phyloP scores from a whole-genome alignment of 2,888 invertebrate species.

The Andrena minutula region DNA sequence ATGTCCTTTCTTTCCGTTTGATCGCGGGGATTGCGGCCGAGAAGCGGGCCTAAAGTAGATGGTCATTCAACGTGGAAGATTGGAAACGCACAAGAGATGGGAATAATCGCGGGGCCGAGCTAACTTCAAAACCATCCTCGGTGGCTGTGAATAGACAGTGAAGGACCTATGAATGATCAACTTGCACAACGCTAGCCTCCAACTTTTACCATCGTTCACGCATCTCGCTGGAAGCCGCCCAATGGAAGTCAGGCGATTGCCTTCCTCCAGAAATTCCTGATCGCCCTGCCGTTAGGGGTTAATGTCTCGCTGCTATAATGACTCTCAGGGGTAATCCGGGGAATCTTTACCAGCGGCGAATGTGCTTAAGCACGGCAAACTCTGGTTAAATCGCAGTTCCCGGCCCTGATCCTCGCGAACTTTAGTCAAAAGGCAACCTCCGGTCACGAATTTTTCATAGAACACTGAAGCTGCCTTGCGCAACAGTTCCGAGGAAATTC shows the following conservation, averaged over 20 bases:
- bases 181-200: slow-evolving; percentile 10
- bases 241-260: slow-evolving; percentile 13
- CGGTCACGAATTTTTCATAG: too few relatives aligned
- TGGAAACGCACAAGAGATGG: neutral
- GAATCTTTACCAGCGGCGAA: slow-evolving; percentile 3
- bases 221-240: neutral
- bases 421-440: neutral
- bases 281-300: slow-evolving; percentile 1
- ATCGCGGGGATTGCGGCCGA: slow-evolving; percentile 5
- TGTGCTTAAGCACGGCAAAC: neutral
- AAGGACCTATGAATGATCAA: slow-evolving; percentile 31
- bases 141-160: slow-evolving; percentile 1
- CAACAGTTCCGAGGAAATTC: neutral
- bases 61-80: neutral
- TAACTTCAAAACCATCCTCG: neutral
- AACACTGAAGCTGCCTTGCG: too few relatives aligned
- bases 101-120: neutral
- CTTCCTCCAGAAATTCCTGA: slow-evolving; percentile 12
- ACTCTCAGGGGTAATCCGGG: slow-evolving; percentile 12
- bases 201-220: slow-evolving; percentile 32
- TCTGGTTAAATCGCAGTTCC: slow-evolving; percentile 1
- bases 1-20: slow-evolving; percentile 13
- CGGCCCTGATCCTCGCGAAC: neutral
- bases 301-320: slow-evolving; percentile 1
- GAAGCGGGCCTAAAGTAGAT: neutral